These are phyloP conservation scores for Scaptodrosophila latifasciaeformis DNA, from an alignment of 2,888 invertebrate genomes.

Conservation along the genomic window DNA sequence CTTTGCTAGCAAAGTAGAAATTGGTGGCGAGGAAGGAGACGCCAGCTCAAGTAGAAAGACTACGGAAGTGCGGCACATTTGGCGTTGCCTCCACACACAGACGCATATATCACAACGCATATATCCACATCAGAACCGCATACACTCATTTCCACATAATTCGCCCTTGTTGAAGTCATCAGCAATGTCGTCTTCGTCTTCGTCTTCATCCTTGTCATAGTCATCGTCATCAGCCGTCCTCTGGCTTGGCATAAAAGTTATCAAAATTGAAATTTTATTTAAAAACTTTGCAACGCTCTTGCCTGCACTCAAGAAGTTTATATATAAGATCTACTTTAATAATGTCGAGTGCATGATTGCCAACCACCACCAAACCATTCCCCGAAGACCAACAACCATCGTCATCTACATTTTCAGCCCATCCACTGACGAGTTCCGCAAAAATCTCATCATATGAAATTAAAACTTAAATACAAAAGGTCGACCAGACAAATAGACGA, in stretches of 20 bases:
- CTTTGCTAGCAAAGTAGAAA: background rate
- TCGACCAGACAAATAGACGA: conserved; percentile 35
- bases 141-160: background rate
- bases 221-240: background rate
- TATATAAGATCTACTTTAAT: conserved; percentile 64
- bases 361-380: conserved; percentile 1
- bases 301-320: conserved; percentile 55
- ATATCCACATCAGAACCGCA: conserved; percentile 5
- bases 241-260: conserved; percentile 48
- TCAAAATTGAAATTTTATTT: conserved; percentile 68
- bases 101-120: background rate
- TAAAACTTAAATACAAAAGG: conserved; percentile 58
- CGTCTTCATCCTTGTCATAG: background rate
- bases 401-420: background rate
- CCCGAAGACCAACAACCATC: background rate
- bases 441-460: conserved; percentile 61
- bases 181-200: background rate
- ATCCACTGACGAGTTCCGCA: background rate
- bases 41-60: too few relatives aligned
- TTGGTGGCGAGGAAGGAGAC: too few relatives aligned
- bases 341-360: conserved; percentile 62
- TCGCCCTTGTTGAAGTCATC: conserved; percentile 5
- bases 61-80: conserved; percentile 39
- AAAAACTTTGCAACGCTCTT: conserved; percentile 51
- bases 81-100: conserved; percentile 7